phyloP scores from a whole-genome alignment of 2,113 vertebrate species.

The Syrrhaptes paradoxus region DNA sequence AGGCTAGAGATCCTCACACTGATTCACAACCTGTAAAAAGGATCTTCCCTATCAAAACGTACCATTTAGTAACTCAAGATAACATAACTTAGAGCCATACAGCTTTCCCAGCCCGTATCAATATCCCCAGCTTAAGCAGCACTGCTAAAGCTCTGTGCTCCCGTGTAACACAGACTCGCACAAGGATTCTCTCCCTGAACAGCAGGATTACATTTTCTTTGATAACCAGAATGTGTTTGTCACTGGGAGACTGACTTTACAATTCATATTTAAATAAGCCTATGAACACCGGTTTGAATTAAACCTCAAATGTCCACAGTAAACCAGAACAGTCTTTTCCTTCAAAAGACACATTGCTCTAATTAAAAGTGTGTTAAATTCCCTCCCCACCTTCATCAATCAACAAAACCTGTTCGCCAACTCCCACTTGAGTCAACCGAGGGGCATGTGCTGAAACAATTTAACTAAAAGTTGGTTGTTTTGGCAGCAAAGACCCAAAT shows the following conservation, averaged over 20 bases:
- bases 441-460: fast-evolving
- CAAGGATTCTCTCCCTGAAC: background rate
- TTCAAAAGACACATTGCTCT: background rate
- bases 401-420: background rate
- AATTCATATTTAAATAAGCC: background rate
- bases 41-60: background rate
- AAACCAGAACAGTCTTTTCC: background rate
- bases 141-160: background rate
- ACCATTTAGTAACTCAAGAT: background rate
- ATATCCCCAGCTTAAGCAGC: background rate
- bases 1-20: background rate
- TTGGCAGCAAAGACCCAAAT: fast-evolving
- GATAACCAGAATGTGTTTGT: background rate
- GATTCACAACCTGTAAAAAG: background rate
- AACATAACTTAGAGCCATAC: background rate
- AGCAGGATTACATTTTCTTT: background rate
- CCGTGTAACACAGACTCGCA: background rate
- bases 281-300: background rate
- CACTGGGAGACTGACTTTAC: background rate
- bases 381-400: background rate
- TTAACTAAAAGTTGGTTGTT: fast-evolving
- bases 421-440: background rate
- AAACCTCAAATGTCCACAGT: background rate
- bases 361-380: background rate
- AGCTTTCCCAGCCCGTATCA: background rate